phyloP scores from a whole-genome alignment of 1,140 invertebrate species.

The Scaptodrosophila lebanonensis region DNA sequence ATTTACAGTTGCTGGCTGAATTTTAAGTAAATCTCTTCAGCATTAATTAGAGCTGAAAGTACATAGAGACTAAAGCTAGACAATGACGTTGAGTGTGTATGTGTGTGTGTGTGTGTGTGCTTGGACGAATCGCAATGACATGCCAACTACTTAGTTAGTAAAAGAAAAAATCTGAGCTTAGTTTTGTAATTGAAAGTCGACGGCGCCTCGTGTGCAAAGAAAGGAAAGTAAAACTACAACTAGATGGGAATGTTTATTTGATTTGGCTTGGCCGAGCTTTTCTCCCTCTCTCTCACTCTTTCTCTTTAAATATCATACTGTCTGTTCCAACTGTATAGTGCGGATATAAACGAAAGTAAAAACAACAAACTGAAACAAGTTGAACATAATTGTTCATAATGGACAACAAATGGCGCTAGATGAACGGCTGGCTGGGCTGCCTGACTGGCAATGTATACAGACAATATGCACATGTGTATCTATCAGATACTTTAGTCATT shows the following conservation, averaged over 20 bases:
- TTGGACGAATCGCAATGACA: constrained; percentile 12
- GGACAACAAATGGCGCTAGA: too few species aligned
- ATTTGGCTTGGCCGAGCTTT: constrained; percentile 20
- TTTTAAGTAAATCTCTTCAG: not conserved
- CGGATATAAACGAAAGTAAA: constrained; percentile 61
- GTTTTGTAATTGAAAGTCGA: constrained; percentile 59
- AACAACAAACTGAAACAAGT: constrained; percentile 55
- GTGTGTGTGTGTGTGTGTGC: not conserved
- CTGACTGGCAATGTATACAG: constrained; percentile 25
- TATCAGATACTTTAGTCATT: constrained; percentile 30
- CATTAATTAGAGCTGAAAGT: constrained; percentile 1
- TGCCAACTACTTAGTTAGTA: too few species aligned
- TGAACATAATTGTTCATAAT: constrained; percentile 47
- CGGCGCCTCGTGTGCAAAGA: constrained; percentile 41
- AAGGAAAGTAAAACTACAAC: constrained; percentile 67
- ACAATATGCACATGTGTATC: constrained; percentile 26
- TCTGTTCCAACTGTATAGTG: constrained; percentile 26
- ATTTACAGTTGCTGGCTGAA: constrained; percentile 9
- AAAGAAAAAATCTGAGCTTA: constrained; percentile 50
- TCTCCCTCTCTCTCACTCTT: not conserved
- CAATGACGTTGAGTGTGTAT: not conserved
- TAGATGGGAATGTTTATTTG: constrained; percentile 49
- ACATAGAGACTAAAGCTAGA: too few species aligned
- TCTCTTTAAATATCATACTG: too few species aligned
- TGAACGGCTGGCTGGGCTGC: too few species aligned